These are phyloP conservation scores for Motacilla tschutschensis DNA, from an alignment of 2,113 vertebrate species.

Conservation along the genomic window DNA sequence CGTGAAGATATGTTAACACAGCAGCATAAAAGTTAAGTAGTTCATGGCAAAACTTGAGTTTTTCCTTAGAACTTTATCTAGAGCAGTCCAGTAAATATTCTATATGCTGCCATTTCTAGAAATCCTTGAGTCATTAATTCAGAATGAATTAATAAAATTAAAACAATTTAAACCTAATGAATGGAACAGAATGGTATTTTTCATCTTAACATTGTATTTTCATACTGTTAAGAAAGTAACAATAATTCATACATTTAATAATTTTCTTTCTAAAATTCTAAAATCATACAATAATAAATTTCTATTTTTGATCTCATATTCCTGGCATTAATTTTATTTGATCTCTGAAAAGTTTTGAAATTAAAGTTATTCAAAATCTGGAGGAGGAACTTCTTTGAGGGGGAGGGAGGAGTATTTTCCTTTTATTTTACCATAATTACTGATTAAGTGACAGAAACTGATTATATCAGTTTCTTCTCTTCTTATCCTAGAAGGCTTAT, in stretches of 20 bases:
- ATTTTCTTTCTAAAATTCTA: neutral
- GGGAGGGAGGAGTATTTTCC: fast-evolving
- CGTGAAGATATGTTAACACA: neutral
- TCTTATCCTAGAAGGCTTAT: neutral
- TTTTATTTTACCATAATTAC: neutral
- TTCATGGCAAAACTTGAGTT: neutral
- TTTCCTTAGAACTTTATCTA: neutral
- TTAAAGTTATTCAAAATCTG: neutral
- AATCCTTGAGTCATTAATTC: neutral
- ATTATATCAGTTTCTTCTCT: neutral
- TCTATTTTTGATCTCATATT: neutral
- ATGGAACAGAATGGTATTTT: neutral
- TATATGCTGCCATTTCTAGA: neutral
- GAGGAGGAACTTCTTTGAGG: fast-evolving
- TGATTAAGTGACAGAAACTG: neutral
- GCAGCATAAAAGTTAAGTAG: neutral
- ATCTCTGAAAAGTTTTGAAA: neutral
- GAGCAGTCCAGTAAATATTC: neutral
- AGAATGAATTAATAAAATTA: neutral
- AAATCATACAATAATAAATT: neutral
- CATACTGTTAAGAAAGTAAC: neutral
- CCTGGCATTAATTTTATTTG: neutral
- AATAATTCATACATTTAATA: fast-evolving
- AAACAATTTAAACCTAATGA: neutral
- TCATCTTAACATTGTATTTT: neutral